Evolutionary conservation across 2,113 vertebrate genomes (phyloP).

Genomic region (Garra rufa): DNA sequence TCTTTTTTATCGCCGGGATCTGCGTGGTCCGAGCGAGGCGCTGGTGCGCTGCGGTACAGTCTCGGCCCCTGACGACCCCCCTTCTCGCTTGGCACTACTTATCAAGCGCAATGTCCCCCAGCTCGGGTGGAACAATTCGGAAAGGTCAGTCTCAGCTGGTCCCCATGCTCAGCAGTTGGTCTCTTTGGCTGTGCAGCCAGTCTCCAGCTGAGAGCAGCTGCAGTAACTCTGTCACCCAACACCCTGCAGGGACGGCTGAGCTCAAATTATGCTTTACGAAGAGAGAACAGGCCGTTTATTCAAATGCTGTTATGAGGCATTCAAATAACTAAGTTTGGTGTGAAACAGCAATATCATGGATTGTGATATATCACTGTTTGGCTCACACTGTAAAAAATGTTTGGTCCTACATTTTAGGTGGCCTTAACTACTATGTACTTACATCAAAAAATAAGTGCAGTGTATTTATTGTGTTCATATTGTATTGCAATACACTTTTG

Average conservation of each 20-base stretch:
- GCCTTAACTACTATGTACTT: too few species aligned
- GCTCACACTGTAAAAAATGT: not conserved
- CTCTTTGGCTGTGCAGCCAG: conserved; percentile 39
- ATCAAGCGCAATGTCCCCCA: conserved; percentile 61
- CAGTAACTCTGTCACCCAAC: conserved; percentile 59
- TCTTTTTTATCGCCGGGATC: conserved; percentile 52
- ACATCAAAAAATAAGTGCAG: too few species aligned
- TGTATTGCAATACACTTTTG: too few species aligned
- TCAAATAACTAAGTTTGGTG: conserved; percentile 4
- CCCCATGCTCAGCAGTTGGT: conserved; percentile 53
- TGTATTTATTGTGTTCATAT: too few species aligned
- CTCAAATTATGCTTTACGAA: conserved; percentile 60
- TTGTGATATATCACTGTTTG: not conserved
- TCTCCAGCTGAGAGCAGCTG: conserved; percentile 54
- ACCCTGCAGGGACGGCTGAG: conserved; percentile 36
- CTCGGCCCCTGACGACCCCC: conserved; percentile 39
- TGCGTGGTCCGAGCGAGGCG: conserved; percentile 22
- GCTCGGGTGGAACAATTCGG: conserved; percentile 58
- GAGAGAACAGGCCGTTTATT: conserved; percentile 45
- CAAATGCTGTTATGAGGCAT: conserved; percentile 33
- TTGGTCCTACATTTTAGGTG: too few species aligned
- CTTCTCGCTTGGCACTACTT: conserved; percentile 57
- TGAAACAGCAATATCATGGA: conserved; percentile 5
- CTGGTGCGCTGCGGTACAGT: not conserved
- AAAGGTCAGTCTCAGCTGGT: conserved; percentile 71